Evolutionary conservation across 2,113 vertebrate species (phyloP).

Genomic region (Triplophysa siluroides): DNA sequence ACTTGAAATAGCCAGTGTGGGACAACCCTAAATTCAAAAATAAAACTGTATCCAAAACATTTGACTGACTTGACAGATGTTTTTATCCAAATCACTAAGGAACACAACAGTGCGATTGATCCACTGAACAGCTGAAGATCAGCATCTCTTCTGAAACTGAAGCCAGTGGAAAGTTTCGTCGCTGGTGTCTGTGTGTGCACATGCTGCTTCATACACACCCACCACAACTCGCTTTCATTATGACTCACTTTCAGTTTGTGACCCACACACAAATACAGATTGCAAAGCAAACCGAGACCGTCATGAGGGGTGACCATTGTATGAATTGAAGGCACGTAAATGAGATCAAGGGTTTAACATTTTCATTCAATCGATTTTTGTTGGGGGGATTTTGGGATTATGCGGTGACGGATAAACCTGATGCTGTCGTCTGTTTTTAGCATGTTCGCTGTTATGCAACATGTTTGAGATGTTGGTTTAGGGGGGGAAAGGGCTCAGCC

Average conservation of each 20-base stretch:
- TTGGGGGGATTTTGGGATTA: neutral
- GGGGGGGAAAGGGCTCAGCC: too few relatives aligned
- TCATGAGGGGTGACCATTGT: too few relatives aligned
- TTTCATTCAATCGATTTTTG: neutral
- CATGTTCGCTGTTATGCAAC: neutral
- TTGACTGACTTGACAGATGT: neutral
- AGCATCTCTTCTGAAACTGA: neutral
- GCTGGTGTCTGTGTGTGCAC: neutral
- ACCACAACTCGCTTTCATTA: conserved; percentile 65
- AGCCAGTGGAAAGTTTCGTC: conserved; percentile 22
- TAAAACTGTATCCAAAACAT: neutral
- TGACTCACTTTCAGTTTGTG: conserved; percentile 61
- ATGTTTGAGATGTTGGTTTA: too few relatives aligned
- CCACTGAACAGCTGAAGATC: neutral
- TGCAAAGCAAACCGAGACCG: conserved; percentile 33
- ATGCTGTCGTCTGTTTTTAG: neutral
- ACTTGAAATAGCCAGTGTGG: too few relatives aligned
- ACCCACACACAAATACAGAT: conserved; percentile 52
- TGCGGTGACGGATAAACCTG: neutral
- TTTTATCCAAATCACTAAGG: neutral
- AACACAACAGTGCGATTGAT: neutral
- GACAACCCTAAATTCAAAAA: too few relatives aligned
- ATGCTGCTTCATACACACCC: conserved; percentile 56
- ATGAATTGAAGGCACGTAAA: neutral
- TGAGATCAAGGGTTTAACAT: neutral